Evolutionary conservation across 2,888 invertebrate species (phyloP).

Genomic region (Limnephilus rhombicus): DNA sequence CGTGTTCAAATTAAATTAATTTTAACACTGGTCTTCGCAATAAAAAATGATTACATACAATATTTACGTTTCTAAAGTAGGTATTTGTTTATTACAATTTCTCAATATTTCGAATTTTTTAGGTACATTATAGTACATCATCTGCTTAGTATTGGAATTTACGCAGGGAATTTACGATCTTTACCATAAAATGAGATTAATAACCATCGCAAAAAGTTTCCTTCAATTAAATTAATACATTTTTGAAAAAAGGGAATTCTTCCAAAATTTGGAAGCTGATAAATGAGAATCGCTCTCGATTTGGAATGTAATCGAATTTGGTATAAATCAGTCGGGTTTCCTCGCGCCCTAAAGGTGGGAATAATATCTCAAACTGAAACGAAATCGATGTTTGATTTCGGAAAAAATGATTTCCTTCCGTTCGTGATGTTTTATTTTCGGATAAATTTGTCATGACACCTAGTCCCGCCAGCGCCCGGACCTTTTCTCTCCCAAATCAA

Average conservation of each 20-base stretch:
- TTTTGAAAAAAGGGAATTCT: not conserved
- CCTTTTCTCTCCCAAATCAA: slow-evolving; percentile 31
- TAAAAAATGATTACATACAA: too few species aligned
- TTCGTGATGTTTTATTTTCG: slow-evolving; percentile 37
- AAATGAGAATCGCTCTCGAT: slow-evolving; percentile 20
- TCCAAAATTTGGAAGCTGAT: not conserved
- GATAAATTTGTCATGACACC: slow-evolving; percentile 40
- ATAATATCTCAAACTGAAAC: slow-evolving; percentile 30
- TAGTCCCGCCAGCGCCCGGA: not conserved
- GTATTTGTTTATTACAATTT: too few species aligned
- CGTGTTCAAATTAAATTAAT: too few species aligned
- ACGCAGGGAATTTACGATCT: not conserved
- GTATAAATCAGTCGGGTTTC: slow-evolving; percentile 14
- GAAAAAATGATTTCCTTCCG: slow-evolving; percentile 21
- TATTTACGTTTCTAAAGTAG: too few species aligned
- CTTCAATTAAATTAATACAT: not conserved
- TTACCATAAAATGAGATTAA: not conserved
- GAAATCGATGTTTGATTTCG: slow-evolving; percentile 44
- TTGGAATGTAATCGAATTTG: slow-evolving; percentile 22
- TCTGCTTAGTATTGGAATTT: not conserved
- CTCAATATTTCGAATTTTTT: not conserved
- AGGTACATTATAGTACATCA: not conserved
- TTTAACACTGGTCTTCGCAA: too few species aligned
- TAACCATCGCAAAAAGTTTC: not conserved
- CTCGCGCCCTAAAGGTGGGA: slow-evolving; percentile 28